These are phyloP conservation scores for Sebastolobus altivelis DNA, from an alignment of 2,797 vertebrate species.

Conservation along the genomic window DNA sequence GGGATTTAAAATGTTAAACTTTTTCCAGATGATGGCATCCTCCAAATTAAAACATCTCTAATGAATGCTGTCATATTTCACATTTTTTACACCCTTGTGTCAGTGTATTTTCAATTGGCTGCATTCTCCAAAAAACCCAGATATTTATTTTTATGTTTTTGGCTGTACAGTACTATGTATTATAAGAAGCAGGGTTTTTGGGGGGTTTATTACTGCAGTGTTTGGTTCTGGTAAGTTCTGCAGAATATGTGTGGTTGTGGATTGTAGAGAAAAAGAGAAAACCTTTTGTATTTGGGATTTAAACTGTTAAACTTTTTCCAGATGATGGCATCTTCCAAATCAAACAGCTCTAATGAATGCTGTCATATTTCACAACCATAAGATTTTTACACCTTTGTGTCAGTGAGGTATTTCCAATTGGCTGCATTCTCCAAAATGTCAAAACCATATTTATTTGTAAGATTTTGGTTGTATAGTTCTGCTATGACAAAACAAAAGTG, in stretches of 20 bases:
- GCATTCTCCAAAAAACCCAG: background rate
- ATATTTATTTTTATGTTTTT: too few relatives aligned
- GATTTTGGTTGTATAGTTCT: background rate
- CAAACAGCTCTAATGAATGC: background rate
- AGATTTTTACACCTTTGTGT: background rate
- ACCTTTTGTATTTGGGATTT: background rate
- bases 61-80: conserved; percentile 3
- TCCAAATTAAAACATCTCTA: conserved; percentile 4
- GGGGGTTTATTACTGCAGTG: background rate
- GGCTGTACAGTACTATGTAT: too few relatives aligned
- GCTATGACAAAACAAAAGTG: background rate
- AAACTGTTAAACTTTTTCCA: conserved; percentile 26
- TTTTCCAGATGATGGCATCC: conserved; percentile 1
- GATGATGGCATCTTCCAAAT: conserved; percentile 1
- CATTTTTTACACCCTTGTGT: background rate
- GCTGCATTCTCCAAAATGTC: background rate
- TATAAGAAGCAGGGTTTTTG: too few relatives aligned
- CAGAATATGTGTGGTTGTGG: background rate
- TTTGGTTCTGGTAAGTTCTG: conserved; percentile 41
- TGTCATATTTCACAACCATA: conserved; percentile 2
- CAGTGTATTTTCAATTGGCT: background rate
- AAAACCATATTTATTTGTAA: background rate
- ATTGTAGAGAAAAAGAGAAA: background rate
- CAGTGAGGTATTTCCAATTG: background rate
- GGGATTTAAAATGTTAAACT: conserved; percentile 9